Evolutionary conservation across 2,797 vertebrate genomes (phyloP).

Genomic region (Sebastes aleutianus): DNA sequence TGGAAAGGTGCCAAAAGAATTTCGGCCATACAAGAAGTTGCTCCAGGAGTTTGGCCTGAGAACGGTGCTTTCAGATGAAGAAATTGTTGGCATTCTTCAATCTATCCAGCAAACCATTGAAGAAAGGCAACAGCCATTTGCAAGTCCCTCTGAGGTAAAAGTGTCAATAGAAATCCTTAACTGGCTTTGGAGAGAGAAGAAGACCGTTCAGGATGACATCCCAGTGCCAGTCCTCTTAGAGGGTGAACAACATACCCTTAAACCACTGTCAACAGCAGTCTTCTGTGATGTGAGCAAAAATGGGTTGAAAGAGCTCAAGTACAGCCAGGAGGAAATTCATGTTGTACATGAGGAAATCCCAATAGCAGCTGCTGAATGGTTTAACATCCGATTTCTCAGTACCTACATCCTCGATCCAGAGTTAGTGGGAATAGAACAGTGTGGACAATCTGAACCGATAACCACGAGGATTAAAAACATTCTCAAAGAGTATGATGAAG

Average conservation of each 20-base stretch:
- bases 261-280: conserved; percentile 74
- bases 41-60: conserved; percentile 81
- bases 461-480: conserved; percentile 87
- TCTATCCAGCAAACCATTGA: conserved; percentile 69
- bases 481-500: conserved; percentile 87
- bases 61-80: conserved; percentile 59
- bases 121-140: conserved; percentile 52
- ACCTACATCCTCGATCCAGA: conserved; percentile 82
- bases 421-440: conserved; percentile 81
- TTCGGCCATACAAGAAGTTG: conserved; percentile 75
- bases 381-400: conserved; percentile 82
- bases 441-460: conserved; percentile 86
- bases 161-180: conserved; percentile 83
- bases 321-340: conserved; percentile 72
- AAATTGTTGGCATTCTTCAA: conserved; percentile 77
- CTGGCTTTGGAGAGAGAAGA: conserved; percentile 82
- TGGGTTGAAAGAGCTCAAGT: conserved; percentile 71
- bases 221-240: conserved; percentile 78
- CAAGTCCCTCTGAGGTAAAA: conserved; percentile 74
- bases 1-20: conserved; percentile 79
- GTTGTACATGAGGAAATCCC: conserved; percentile 85
- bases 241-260: conserved; percentile 70
- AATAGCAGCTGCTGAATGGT: conserved; percentile 78
- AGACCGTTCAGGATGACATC: conserved; percentile 54
- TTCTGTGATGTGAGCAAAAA: conserved; percentile 84